Base-by-base conservation (phyloP, 2,888 invertebrate genomes). In the Orchestes rusci region DNA sequence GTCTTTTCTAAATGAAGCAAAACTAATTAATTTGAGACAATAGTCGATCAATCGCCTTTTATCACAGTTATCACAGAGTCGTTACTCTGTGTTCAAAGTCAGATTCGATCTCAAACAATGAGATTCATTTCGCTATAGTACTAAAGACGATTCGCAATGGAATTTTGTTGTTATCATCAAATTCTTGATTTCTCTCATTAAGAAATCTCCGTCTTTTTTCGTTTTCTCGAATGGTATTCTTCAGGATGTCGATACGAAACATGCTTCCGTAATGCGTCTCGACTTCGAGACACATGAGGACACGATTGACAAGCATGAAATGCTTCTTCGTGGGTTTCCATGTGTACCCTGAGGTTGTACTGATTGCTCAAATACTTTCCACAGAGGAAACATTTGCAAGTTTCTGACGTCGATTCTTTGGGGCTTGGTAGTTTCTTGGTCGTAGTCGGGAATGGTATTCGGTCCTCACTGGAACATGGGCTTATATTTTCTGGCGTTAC, bases 241-340 rank as follows among this genome's bases (percentile, higher is more conserved):
- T 68, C 78, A 4, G 87, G 86, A 68, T 89, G 89, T 41, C 89
- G 70, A 60, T 91, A 91, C 0, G 90, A 89, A 29, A 91, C 88
- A 63, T 91, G 91, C 65, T 91, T 91, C 51, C 91, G 72, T 39
- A 91, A 69, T 18, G 91, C 91, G 65, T 91, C 91, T 47, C 90
- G 74, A 40, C 89, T 90, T 50, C 90, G 75, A 29, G 89, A 90
- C 28, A 91, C 89, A 65, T 91, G 91, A 1, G 82, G 80, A 69
- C 91, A 91, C 1, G 88, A 85, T 50, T 82, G 79, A 62, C 91
- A 91, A 20, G 89, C 88, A 67, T 91, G 89, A 19, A 88, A 80
- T 36, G 87, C 81, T 53, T 90, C 90, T 60, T 89, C 85, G 67
- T 91, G 91, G 15, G 90, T 90, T 63, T 91, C 91, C 80, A 91